phyloP scores from a whole-genome alignment of 2,797 vertebrate species.

The Heliangelus exortis region DNA sequence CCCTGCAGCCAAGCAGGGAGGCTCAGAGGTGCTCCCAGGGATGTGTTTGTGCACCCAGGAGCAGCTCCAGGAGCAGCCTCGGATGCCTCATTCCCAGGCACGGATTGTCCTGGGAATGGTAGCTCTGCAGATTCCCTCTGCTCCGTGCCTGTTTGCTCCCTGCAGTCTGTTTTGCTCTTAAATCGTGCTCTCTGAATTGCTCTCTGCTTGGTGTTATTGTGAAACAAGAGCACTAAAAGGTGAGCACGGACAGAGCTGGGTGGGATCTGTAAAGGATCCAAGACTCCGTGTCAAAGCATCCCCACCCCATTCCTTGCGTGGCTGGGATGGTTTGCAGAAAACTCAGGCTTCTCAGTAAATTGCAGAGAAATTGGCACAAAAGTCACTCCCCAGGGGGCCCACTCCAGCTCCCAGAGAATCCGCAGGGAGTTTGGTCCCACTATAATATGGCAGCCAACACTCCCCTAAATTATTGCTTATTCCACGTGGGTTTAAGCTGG shows the following conservation, averaged over 20 bases:
- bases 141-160: not conserved
- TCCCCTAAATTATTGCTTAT: not conserved
- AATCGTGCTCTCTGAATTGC: not conserved
- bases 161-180: not conserved
- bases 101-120: not conserved
- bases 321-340: not conserved
- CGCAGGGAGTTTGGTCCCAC: not conserved
- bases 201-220: not conserved
- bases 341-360: not conserved
- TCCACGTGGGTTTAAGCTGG: not conserved
- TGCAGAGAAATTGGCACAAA: not conserved
- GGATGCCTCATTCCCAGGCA: not conserved
- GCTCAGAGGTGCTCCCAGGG: not conserved
- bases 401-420: not conserved
- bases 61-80: no score
- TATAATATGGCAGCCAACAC: not conserved
- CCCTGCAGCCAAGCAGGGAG: not conserved
- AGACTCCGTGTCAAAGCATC: not conserved
- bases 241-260: not conserved
- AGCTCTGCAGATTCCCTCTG: not conserved
- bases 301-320: constrained; percentile 42
- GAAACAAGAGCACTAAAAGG: not conserved
- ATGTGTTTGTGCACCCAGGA: not conserved
- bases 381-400: not conserved
- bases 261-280: not conserved